Base-by-base conservation (phyloP, 1,140 invertebrate genomes). In the Pachypeltis micranthus region DNA sequence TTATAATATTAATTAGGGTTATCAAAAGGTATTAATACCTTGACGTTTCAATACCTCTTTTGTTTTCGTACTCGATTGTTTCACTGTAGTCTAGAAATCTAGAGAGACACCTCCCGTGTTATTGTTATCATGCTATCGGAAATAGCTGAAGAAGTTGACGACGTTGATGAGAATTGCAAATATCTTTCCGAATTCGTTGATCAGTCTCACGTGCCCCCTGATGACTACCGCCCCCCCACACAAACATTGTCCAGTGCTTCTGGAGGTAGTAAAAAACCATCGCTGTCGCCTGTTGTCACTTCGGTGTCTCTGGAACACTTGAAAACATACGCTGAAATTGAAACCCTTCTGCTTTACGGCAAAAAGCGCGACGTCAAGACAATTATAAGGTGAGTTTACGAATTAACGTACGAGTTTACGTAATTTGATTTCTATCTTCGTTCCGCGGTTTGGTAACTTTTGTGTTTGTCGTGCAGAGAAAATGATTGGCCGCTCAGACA, bases 401-500 rank as follows among this genome's bases (percentile, higher is more conserved):
- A n/a, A n/a, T n/a, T n/a, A n/a, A n/a, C n/a, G n/a, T n/a, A n/a
- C n/a, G n/a, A n/a, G n/a, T n/a, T n/a, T n/a, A n/a, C n/a, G n/a
- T n/a, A n/a, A n/a, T n/a, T n/a, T n/a, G n/a, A n/a, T n/a, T n/a
- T n/a, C n/a, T n/a, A n/a, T n/a, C n/a, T n/a, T n/a, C n/a, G n/a
- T n/a, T n/a, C n/a, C n/a, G n/a, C n/a, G n/a, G n/a, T n/a, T n/a
- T n/a, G n/a, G n/a, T n/a, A n/a, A n/a, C n/a, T n/a, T n/a, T n/a
- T n/a, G n/a, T n/a, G n/a, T n/a, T 76, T 85, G 60, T 78, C 87
- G 70, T 80, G 90, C 70, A 77, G 88, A 68, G 87, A 88, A 70
- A 90, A 88, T 74, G 82, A 81, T 29, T 90, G 88, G 88, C 86
- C 87, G 21, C 83, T 87, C 57, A 87, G 88, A 72, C 85, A 83